Base-by-base conservation (phyloP, 2,113 vertebrate genomes). In the Monopterus albus region DNA sequence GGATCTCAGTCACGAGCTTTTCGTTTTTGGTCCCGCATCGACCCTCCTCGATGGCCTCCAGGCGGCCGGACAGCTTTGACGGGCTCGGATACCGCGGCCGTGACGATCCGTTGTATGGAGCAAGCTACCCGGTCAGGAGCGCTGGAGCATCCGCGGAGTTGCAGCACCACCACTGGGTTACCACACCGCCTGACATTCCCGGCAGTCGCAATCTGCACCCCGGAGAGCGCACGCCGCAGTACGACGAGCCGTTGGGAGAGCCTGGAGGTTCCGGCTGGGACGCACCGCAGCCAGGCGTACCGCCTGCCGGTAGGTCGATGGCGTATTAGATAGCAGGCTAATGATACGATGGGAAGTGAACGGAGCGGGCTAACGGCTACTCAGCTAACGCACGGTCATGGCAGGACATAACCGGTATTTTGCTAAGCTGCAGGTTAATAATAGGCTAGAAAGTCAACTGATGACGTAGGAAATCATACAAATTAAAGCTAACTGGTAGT, bases 181-280 rank as follows among this genome's bases (percentile, higher is more conserved):
- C 95, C 15, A 95, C 90, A 17, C 97, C 97, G 13, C 97, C 96
- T 0, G 96, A 98, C 84, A 98, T 98, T 64, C 97, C 97, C 2
- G 97, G 96, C 12, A 98, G 96, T 92, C 95, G 97, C 67, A 98
- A 98, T 85, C 91, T 97, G 83, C 94, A 98, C 84, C 93, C 93
- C 86, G 94, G 91, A 1, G 96, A 96, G 59, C 93, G 93, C 77
- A 96, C 94, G 17, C 96, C 96, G 1, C 90, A 93, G 4, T 92
- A 82, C 17, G 94, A 92, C 8, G 90, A 91, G n/a, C 86, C 90
- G 6, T 71, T 55, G 33, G 66, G 86, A 20, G 78, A 91, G 25
- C 85, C 88, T 7, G 89, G 72, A 28, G 91, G 9, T 21, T 31
- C 55, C 6, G 71, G 90, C 10, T 90, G 83, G 42, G 89, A 91